A percentile compares a stretch with the other conserved stretches of the same genome.
phyloP scores from a whole-genome alignment of 2,797 vertebrate genomes.

The Mastacembelus armatus region DNA sequence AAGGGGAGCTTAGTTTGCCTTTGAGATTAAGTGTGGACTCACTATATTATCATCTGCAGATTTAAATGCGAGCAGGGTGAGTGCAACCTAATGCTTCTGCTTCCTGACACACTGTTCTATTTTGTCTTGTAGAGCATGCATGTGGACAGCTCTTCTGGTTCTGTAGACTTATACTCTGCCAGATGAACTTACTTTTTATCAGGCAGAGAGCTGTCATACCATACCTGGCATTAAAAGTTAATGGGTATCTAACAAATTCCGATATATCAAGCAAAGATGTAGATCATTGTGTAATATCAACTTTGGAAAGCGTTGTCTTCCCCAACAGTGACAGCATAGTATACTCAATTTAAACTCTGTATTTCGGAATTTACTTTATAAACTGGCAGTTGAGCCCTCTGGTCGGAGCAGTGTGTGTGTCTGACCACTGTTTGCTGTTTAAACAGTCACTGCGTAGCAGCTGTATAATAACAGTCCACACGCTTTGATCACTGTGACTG shows the following conservation, averaged over 20 bases:
- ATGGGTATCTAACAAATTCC: background rate
- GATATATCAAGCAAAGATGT: background rate
- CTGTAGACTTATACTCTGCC: constrained; percentile 1
- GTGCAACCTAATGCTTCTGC: constrained; percentile 27
- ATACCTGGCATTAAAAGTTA: constrained; percentile 4
- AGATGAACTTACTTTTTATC: constrained; percentile 9
- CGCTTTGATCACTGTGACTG: constrained; percentile 59
- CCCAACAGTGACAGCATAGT: constrained; percentile 5
- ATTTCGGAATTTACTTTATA: constrained; percentile 67
- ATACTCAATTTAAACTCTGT: constrained; percentile 39
- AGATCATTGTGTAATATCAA: constrained; percentile 10
- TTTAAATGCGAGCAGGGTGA: constrained; percentile 52
- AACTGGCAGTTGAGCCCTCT: constrained; percentile 58
- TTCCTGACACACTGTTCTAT: constrained; percentile 12
- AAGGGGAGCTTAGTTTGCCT: constrained; percentile 84
- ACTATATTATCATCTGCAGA: constrained; percentile 67
- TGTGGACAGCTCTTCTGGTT: background rate
- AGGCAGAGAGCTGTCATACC: background rate
- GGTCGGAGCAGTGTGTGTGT: constrained; percentile 42
- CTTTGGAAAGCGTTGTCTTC: constrained; percentile 8
- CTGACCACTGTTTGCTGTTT: constrained; percentile 67
- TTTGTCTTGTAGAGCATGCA: no score
- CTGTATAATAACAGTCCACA: constrained; percentile 59
- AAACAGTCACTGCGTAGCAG: constrained; percentile 64
- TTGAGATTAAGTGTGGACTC: constrained; percentile 76